A percentile compares a stretch with the other conserved stretches of the same genome.
phyloP scores from a whole-genome alignment of 2,797 vertebrate species.

The Anguilla obscura region DNA sequence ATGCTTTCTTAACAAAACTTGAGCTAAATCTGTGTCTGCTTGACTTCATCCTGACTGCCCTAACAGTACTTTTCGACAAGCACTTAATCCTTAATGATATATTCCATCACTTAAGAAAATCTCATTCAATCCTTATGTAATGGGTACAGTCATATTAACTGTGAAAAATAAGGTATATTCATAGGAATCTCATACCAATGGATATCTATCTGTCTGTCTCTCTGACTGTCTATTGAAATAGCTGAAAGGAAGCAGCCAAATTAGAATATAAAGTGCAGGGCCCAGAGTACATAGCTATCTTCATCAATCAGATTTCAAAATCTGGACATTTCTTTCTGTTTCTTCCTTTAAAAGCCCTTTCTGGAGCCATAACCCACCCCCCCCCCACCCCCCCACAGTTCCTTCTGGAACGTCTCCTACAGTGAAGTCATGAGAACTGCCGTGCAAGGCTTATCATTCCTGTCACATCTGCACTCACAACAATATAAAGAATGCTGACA shows the following conservation, averaged over 20 bases:
- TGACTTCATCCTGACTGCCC: neutral
- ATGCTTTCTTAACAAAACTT: neutral
- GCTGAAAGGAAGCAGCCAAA: neutral
- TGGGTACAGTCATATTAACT: neutral
- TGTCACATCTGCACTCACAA: constrained; percentile 45
- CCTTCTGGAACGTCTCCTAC: constrained; percentile 37
- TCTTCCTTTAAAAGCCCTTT: constrained; percentile 49
- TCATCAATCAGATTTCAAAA: neutral
- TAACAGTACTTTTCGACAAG: neutral
- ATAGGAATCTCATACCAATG: neutral
- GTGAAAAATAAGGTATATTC: neutral
- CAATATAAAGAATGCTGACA: constrained; percentile 58
- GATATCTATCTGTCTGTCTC: neutral
- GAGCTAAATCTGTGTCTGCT: neutral
- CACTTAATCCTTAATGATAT: neutral
- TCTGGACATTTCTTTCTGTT: constrained; percentile 40
- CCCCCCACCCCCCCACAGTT: constrained; percentile 30
- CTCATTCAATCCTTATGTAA: neutral
- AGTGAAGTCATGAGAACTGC: constrained; percentile 43
- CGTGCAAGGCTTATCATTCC: constrained; percentile 54
- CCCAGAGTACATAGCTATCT: neutral
- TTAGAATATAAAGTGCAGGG: neutral
- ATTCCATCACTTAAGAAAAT: constrained; percentile 2
- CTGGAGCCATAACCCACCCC: constrained; percentile 51
- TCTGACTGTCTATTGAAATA: neutral